Percentiles rank a stretch among this genome's conserved stretches.
Conservation (phyloP, 2,113 vertebrate genomes). For the Serinus canaria region DNA sequence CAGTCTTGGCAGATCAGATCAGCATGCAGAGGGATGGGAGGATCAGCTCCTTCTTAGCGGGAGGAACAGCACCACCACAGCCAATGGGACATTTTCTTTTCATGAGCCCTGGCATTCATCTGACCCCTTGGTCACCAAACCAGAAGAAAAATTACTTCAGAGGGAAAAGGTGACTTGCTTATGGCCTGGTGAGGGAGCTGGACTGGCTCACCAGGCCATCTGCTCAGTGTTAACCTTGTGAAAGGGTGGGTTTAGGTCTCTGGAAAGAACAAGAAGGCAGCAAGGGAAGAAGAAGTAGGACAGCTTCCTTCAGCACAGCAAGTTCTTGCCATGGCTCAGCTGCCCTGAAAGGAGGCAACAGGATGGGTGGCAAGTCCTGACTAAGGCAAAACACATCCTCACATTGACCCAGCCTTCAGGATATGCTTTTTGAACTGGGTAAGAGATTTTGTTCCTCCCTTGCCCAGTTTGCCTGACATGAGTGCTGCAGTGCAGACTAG, state of each 20-base stretch:
- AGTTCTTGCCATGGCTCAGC: neutral
- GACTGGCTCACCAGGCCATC: neutral
- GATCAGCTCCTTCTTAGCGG: neutral
- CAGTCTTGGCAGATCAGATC: neutral
- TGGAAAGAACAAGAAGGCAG: neutral
- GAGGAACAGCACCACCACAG: neutral
- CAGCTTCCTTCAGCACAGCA: neutral
- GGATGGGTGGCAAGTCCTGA: fast-evolving
- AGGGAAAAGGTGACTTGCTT: fast-evolving
- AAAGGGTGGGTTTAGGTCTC: neutral
- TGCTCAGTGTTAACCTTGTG: neutral
- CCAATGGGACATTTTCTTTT: neutral
- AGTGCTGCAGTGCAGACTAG: neutral
- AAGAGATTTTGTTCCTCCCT: neutral
- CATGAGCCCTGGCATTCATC: neutral
- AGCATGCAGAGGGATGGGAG: neutral
- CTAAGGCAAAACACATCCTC: neutral
- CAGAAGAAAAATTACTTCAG: neutral
- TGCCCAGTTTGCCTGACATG: neutral
- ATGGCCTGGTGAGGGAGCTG: neutral
- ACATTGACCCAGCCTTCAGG: neutral
- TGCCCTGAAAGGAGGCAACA: fast-evolving
- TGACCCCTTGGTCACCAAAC: neutral
- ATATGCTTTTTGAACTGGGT: neutral
- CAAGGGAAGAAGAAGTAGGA: neutral